Percentiles rank a stretch among this genome's conserved stretches.
Conservation (phyloP, 2,888 invertebrate genomes). For the Patella depressa region DNA sequence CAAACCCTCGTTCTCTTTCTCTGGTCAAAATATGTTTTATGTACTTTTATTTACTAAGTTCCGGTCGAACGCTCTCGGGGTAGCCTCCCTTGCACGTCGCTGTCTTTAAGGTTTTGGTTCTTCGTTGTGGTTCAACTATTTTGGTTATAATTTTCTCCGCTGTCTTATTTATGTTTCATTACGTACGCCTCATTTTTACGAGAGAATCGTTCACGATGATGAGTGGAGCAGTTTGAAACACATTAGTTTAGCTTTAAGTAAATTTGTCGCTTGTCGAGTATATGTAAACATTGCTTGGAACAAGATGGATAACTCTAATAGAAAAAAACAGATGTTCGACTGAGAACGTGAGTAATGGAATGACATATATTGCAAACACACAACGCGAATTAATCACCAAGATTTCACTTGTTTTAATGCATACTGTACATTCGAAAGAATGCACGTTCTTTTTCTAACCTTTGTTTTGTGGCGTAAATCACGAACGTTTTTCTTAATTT, state of each 20-base stretch:
- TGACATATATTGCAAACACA: background rate
- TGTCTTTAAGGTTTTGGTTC: background rate
- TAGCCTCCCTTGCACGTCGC: background rate
- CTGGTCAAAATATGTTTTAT: slow-evolving; percentile 12
- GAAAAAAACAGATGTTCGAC: slow-evolving; percentile 3
- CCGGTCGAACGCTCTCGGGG: background rate
- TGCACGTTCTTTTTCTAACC: no score
- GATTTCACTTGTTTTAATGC: no score
- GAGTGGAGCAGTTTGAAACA: background rate
- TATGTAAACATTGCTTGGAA: slow-evolving; percentile 2
- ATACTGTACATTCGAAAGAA: no score
- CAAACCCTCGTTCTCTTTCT: slow-evolving; percentile 2
- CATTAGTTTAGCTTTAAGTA: slow-evolving; percentile 11
- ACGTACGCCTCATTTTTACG: slow-evolving; percentile 13
- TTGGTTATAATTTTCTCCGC: background rate
- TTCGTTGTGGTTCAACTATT: slow-evolving; percentile 2
- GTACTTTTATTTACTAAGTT: slow-evolving; percentile 1
- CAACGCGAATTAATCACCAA: no score
- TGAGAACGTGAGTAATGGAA: background rate
- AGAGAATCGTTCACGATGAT: background rate
- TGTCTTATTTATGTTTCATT: slow-evolving; percentile 27
- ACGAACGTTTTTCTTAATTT: no score
- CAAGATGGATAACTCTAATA: background rate
- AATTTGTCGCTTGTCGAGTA: slow-evolving; percentile 12
- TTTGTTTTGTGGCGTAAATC: no score